phyloP scores from a whole-genome alignment of 2,888 invertebrate genomes.

The Eristalis intricaria region DNA sequence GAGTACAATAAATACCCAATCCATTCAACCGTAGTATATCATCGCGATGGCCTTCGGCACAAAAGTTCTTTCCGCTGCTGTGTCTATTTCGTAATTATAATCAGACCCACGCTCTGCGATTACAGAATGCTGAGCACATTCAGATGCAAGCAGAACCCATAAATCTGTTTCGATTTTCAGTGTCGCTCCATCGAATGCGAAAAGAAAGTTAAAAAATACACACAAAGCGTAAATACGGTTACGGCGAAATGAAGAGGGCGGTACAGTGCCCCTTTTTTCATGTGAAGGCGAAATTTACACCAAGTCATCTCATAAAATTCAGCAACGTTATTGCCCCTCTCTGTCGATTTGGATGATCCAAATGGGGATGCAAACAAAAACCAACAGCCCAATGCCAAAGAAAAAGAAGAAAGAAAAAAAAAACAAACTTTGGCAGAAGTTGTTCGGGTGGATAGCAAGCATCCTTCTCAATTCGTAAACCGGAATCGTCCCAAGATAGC shows the following conservation, averaged over 20 bases:
- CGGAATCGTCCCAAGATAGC: slow-evolving; percentile 53
- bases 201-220: slow-evolving; percentile 21
- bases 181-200: background rate
- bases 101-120: slow-evolving; percentile 15
- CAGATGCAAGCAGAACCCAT: slow-evolving; percentile 55
- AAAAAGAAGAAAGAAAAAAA: slow-evolving; percentile 10
- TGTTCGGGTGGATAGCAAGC: slow-evolving; percentile 2
- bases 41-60: slow-evolving; percentile 39
- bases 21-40: slow-evolving; percentile 57
- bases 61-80: slow-evolving; percentile 19
- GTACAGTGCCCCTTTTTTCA: slow-evolving; percentile 1
- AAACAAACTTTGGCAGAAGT: slow-evolving; percentile 16
- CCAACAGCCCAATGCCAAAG: background rate
- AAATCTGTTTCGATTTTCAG: slow-evolving; percentile 37
- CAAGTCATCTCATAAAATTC: slow-evolving; percentile 52
- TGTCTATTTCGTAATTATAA: slow-evolving; percentile 53
- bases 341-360: slow-evolving; percentile 27
- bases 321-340: slow-evolving; percentile 29
- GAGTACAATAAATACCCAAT: slow-evolving; percentile 54
- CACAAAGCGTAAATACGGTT: slow-evolving; percentile 1
- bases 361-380: background rate
- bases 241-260: background rate
- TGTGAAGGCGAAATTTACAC: slow-evolving; percentile 36
- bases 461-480: slow-evolving; percentile 30
- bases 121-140: slow-evolving; percentile 42